Evolutionary conservation across 2,888 invertebrate genomes (phyloP).

Genomic region (Eupsilia transversa): DNA sequence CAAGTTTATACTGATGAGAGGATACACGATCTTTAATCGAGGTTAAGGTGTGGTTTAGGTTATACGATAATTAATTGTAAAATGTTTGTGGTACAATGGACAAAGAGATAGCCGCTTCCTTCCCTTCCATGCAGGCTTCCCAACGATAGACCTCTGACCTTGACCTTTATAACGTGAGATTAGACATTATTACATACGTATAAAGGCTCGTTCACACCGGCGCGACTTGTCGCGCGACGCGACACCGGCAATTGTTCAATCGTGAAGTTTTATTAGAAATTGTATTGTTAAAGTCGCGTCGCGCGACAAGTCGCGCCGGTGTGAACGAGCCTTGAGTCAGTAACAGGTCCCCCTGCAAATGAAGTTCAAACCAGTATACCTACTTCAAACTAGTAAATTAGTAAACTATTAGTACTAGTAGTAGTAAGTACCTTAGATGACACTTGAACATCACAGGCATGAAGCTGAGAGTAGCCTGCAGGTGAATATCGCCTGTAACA

Average conservation of each 20-base stretch:
- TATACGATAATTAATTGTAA: not conserved
- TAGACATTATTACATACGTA: not conserved
- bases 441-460: constrained; percentile 22
- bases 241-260: too few relatives aligned
- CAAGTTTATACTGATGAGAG: constrained; percentile 26
- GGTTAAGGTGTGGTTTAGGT: too few relatives aligned
- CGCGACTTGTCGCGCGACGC: too few relatives aligned
- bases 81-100: not conserved
- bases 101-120: not conserved
- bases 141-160: not conserved
- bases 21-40: too few relatives aligned
- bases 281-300: too few relatives aligned
- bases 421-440: constrained; percentile 37
- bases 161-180: not conserved
- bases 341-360: not conserved
- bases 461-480: constrained; percentile 25
- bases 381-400: too few relatives aligned
- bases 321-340: too few relatives aligned
- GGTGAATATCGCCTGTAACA: constrained; percentile 49
- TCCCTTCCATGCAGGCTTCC: too few relatives aligned
- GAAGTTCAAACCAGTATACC: not conserved
- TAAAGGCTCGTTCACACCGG: too few relatives aligned
- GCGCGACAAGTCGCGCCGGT: too few relatives aligned
- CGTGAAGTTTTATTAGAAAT: too few relatives aligned
- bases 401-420: not conserved